Base-by-base conservation (phyloP, 92 coral and sea anemone species). In the Phenganax marumi region DNA sequence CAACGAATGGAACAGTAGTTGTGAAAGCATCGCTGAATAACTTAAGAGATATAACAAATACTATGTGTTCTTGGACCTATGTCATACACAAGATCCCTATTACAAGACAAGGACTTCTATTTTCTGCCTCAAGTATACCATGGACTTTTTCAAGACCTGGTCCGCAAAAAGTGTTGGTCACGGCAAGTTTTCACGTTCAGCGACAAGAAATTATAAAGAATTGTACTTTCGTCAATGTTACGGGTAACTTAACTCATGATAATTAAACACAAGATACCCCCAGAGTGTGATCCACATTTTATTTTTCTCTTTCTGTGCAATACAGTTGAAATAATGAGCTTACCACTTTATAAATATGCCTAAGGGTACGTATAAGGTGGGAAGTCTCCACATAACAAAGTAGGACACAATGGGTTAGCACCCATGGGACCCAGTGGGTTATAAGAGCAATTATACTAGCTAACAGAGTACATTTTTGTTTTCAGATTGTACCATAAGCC, bases 141-240 rank as follows among this genome's bases (percentile, higher is more conserved):
- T 77, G 62, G 68, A n/a, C 18, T 18, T 78, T 78, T 50, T 43
- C 33, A 33, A 48, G 47, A 48, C 50, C 83, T 61, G 83, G 83
- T 61, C 63, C 60, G 7, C 50, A 23, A 8, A 14, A 60, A 60
- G 72, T 78, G 1, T 25, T 26, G 46, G 73, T 78, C 0, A 62
- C 72, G 3, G 83, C 73, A 8, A 17, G 12, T 23, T 78, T 62
- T 16, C 8, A 26, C 0, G 6, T 57, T 22, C 8, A 0, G 65
- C 54, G 9, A 25, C 7, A 43, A 10, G n/a, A 14, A 17, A 39
- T 8, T 3, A 48, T 78, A 2, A 46, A 49, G 70, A 78, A 78
- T 50, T 78, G 83, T 60, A 78, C 83, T 25, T 60, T 63, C 19
- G 83, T 78, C 22, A 78, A 78, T 78, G 83, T 78, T 10, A 61